phyloP scores from a whole-genome alignment of 2,888 invertebrate genomes.

The Melitaea athalia region DNA sequence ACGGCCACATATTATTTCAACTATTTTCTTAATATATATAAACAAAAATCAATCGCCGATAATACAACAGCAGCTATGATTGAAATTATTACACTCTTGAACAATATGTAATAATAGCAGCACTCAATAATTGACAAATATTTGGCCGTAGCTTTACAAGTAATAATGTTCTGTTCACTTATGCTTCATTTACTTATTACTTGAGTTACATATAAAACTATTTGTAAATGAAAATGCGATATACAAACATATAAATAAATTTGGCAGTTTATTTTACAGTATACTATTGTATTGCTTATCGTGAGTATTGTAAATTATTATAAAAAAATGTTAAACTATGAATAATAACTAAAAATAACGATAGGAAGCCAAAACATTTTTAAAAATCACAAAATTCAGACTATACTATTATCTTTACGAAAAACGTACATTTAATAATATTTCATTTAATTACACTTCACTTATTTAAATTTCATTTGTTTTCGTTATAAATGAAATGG shows the following conservation, averaged over 20 bases:
- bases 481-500: conserved; percentile 1
- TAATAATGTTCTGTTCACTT: not conserved
- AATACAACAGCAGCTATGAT: not conserved
- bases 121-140: not conserved
- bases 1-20: not conserved
- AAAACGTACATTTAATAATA: conserved; percentile 6
- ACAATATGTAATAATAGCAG: too few relatives aligned
- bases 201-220: not conserved
- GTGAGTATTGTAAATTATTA: conserved; percentile 12
- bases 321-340: not conserved
- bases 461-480: not conserved
- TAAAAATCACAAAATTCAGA: conserved; percentile 44
- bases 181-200: not conserved
- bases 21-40: too few relatives aligned
- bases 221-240: conserved; percentile 8
- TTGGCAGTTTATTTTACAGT: conserved; percentile 17
- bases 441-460: conserved; percentile 16
- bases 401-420: conserved; percentile 28
- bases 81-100: not conserved
- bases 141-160: not conserved
- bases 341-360: conserved; percentile 22
- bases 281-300: conserved; percentile 8
- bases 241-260: conserved; percentile 11
- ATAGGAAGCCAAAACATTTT: conserved; percentile 43
- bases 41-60: not conserved